A percentile compares a stretch with the other conserved stretches of the same genome.
Conservation (phyloP, 2,113 vertebrate genomes). For the Sorex araneus region DNA sequence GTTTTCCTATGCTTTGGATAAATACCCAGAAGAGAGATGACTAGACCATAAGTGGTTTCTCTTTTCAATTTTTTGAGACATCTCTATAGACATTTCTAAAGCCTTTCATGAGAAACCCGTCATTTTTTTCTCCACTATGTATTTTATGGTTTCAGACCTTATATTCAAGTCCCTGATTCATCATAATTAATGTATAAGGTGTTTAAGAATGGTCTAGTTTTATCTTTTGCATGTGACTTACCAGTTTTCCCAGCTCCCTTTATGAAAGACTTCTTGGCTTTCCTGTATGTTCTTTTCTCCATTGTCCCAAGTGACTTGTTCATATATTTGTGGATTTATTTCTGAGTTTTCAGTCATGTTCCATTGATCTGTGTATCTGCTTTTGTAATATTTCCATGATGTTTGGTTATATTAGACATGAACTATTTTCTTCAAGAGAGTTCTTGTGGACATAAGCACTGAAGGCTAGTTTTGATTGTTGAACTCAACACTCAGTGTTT, state of each 20-base stretch:
- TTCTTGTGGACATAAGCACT: background rate
- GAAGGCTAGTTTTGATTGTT: background rate
- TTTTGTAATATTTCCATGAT: background rate
- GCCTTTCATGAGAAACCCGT: background rate
- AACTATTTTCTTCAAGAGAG: slow-evolving; percentile 12
- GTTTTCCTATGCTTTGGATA: background rate
- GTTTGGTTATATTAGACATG: background rate
- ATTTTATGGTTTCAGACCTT: background rate
- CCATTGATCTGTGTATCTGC: background rate
- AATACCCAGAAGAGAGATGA: background rate
- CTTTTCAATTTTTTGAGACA: background rate
- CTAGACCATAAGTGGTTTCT: background rate
- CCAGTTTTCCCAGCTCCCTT: background rate
- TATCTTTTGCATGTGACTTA: background rate
- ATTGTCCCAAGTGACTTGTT: background rate
- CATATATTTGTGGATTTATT: background rate
- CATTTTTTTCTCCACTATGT: background rate
- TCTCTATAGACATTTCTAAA: background rate
- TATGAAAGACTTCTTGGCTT: background rate
- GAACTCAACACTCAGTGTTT: background rate
- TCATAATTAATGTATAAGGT: background rate
- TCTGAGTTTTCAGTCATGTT: background rate
- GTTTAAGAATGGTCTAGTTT: background rate
- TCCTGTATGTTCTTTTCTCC: background rate
- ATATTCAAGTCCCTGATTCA: background rate